Conservation (phyloP, 2,888 invertebrate genomes). For the Noctua janthe region DNA sequence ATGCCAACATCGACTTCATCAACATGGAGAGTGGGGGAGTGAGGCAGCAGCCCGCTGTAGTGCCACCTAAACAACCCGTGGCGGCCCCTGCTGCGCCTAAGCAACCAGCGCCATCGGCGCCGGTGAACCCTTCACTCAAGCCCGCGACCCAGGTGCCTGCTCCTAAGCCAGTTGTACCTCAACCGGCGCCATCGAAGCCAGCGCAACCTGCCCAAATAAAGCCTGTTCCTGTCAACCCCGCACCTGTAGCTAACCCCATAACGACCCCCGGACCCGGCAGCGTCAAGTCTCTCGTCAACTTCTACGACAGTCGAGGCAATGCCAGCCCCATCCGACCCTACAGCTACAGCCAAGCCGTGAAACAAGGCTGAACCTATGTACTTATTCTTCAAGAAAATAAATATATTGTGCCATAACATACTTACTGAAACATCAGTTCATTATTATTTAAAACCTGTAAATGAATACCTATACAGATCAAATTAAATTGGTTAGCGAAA, state of each 20-base stretch:
- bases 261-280: constrained; percentile 85
- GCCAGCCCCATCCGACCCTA: constrained; percentile 85
- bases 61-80: constrained; percentile 52
- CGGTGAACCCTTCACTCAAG: constrained; percentile 50
- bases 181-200: constrained; percentile 62
- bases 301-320: constrained; percentile 85
- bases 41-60: constrained; percentile 52
- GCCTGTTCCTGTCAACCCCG: constrained; percentile 80
- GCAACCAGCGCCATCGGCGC: constrained; percentile 54
- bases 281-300: constrained; percentile 83
- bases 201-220: constrained; percentile 70
- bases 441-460: neutral
- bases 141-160: constrained; percentile 52
- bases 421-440: constrained; percentile 1
- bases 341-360: constrained; percentile 87
- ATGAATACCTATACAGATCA: neutral
- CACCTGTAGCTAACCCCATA: constrained; percentile 74
- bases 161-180: constrained; percentile 50
- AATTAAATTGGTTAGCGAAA: neutral
- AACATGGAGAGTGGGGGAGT: constrained; percentile 84
- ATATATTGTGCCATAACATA: constrained; percentile 35
- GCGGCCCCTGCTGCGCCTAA: constrained; percentile 41
- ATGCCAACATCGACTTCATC: constrained; percentile 86
- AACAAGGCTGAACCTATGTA: constrained; percentile 79
- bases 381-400: neutral